A percentile compares a stretch with the other conserved stretches of the same genome.
Conservation (phyloP, 1,140 invertebrate genomes). For the Pseudomyrmex gracilis region DNA sequence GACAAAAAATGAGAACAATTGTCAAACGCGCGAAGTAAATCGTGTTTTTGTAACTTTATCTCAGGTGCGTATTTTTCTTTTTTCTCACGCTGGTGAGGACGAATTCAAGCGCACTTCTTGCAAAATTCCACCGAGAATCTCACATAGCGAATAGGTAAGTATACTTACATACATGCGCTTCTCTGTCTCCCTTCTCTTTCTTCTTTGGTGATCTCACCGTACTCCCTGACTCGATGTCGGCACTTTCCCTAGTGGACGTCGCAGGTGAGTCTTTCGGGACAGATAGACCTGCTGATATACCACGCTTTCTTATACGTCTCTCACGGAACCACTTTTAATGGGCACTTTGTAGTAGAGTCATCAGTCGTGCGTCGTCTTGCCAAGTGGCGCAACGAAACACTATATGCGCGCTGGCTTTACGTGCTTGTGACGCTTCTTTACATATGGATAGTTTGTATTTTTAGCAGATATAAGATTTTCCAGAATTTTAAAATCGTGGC, state of each 20-base stretch:
- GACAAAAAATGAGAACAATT: neutral
- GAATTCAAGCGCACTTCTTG: slow-evolving; percentile 69
- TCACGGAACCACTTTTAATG: slow-evolving; percentile 50
- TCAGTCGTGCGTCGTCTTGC: slow-evolving; percentile 18
- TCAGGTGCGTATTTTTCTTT: slow-evolving; percentile 44
- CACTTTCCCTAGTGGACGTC: slow-evolving; percentile 76
- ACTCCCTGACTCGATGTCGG: slow-evolving; percentile 61
- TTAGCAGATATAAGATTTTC: neutral
- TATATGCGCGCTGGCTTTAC: neutral
- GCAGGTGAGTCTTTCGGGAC: slow-evolving; percentile 69
- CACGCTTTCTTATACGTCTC: slow-evolving; percentile 67
- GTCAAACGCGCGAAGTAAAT: slow-evolving; percentile 22
- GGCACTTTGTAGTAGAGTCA: slow-evolving; percentile 33
- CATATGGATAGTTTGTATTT: neutral
- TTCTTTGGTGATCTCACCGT: slow-evolving; percentile 56
- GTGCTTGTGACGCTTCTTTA: neutral
- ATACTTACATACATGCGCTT: slow-evolving; percentile 30
- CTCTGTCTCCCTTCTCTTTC: slow-evolving; percentile 43
- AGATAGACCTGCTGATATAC: slow-evolving; percentile 65
- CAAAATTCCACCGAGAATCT: slow-evolving; percentile 77
- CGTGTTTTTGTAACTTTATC: slow-evolving; percentile 57
- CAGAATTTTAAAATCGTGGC: slow-evolving; percentile 9
- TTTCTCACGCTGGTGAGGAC: slow-evolving; percentile 60
- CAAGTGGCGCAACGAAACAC: neutral
- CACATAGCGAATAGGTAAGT: slow-evolving; percentile 69